These are phyloP conservation scores for Pristionchus pacificus DNA, from an alignment of 1,140 invertebrate species.

Conservation along the genomic window DNA sequence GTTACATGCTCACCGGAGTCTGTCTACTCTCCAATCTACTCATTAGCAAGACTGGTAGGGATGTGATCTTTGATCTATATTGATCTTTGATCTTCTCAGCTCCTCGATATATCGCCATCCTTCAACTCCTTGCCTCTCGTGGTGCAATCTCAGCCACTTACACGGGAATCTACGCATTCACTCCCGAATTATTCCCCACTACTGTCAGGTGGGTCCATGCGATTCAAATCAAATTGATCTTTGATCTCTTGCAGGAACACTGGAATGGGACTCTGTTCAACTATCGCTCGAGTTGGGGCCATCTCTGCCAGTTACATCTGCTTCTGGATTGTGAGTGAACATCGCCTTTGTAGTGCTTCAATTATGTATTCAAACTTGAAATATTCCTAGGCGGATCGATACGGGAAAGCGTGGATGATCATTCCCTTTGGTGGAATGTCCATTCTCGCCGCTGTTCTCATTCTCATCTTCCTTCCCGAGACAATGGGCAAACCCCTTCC, in stretches of 20 bases:
- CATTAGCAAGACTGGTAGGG: slow-evolving; percentile 18
- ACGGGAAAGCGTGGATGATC: slow-evolving; percentile 41
- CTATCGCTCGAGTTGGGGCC: slow-evolving; percentile 62
- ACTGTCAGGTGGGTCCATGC: slow-evolving; percentile 39
- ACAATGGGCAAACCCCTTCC: slow-evolving; percentile 45
- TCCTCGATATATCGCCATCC: slow-evolving; percentile 40
- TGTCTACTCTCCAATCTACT: slow-evolving; percentile 45
- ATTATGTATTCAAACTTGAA: background rate
- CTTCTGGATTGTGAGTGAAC: slow-evolving; percentile 46
- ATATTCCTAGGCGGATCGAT: slow-evolving; percentile 37
- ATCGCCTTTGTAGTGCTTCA: background rate
- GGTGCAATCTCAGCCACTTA: slow-evolving; percentile 53
- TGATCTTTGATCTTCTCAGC: slow-evolving; percentile 41
- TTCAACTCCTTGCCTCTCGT: slow-evolving; percentile 53
- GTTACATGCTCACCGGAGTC: slow-evolving; percentile 42
- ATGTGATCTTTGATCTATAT: background rate
- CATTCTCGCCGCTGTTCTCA: slow-evolving; percentile 41
- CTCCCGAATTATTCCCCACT: slow-evolving; percentile 62
- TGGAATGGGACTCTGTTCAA: slow-evolving; percentile 62
- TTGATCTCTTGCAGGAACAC: slow-evolving; percentile 54
- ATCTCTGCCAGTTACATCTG: slow-evolving; percentile 60
- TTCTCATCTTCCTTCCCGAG: slow-evolving; percentile 49
- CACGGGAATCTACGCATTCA: slow-evolving; percentile 56
- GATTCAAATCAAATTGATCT: background rate
- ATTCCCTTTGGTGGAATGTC: slow-evolving; percentile 43